Conservation (phyloP, 2,888 invertebrate genomes). For the Lutraria lutraria region DNA sequence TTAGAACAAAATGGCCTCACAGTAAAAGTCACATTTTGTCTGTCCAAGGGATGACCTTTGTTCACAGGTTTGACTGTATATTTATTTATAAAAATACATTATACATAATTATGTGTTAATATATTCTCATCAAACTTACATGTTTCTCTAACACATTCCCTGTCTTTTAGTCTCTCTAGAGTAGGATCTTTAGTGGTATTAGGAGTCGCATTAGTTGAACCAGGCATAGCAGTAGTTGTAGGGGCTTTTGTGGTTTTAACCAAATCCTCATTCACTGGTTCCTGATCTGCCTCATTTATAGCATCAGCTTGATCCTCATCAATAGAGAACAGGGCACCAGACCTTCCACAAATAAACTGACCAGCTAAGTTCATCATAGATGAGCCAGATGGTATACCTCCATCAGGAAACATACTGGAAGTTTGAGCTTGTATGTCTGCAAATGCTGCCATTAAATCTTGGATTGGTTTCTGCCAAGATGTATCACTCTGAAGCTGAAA, state of each 20-base stretch:
- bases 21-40: too few species aligned
- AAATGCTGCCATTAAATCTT: constrained; percentile 45
- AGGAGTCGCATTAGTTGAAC: constrained; percentile 14
- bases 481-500: constrained; percentile 40
- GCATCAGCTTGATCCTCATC: constrained; percentile 48
- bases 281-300: constrained; percentile 34
- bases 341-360: constrained; percentile 60
- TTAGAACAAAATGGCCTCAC: too few species aligned
- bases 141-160: constrained; percentile 43
- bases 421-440: constrained; percentile 42
- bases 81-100: background rate
- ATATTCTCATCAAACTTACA: constrained; percentile 21
- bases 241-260: background rate
- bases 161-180: constrained; percentile 36
- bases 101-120: background rate
- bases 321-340: constrained; percentile 48
- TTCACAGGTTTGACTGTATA: too few species aligned
- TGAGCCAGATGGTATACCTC: background rate
- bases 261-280: constrained; percentile 41
- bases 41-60: too few species aligned
- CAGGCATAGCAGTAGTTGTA: background rate
- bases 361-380: constrained; percentile 28
- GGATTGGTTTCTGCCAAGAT: constrained; percentile 52
- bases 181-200: constrained; percentile 9
- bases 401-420: background rate